Evolutionary conservation across 2,797 vertebrate species (phyloP), one percentile per base, ranked within the genome.

Genomic region (Valencia hispanica): DNA sequence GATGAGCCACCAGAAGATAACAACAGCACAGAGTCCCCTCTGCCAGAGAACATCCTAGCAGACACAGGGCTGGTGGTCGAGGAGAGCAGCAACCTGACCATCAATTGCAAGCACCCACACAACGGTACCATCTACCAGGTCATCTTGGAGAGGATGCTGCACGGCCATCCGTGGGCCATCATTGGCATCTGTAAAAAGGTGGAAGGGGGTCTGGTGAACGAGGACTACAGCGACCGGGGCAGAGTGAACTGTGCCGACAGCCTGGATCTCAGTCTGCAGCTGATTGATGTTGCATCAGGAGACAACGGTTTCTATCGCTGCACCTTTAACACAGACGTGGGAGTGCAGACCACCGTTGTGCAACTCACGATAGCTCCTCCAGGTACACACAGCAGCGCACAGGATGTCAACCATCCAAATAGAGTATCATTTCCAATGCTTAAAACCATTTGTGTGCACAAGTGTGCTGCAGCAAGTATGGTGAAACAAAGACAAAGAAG

Each of bases 251-350:
- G 96, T 11, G 84, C 79, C 8, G 81, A 85, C 53, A 80, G 55
- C 72, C 80, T 89, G 87, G 87, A 91, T 8, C 45, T 80, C 78
- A 91, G 59, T 11, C 74, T 95, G 51, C 36, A 88, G 3, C 90
- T 97, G 77, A 82, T 81, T 0, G 74, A 88, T 0, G 76, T 95
- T 50, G 71, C 10, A 0, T 48, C 48, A 43, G 90, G 92, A 1
- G 96, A 97, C 4, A 85, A 87, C 0, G 96, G 94, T 1, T 81
- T 93, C 0, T 97, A 96, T 72, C 83, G 86, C 81, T 96, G 89
- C 22, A 83, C 68, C 22, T 95, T 95, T 68, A 86, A 65, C 12
- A 75, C 88, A 0, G 86, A 85, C 1, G 65, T 84, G 0, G 92
- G 93, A 15, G 88, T 91, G 0, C 86, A 89, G 82, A 95, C 88